Evolutionary conservation across 1,140 invertebrate genomes (phyloP), one percentile per base, ranked within the genome.

Genomic region (Aphelenchoides fujianensis): DNA sequence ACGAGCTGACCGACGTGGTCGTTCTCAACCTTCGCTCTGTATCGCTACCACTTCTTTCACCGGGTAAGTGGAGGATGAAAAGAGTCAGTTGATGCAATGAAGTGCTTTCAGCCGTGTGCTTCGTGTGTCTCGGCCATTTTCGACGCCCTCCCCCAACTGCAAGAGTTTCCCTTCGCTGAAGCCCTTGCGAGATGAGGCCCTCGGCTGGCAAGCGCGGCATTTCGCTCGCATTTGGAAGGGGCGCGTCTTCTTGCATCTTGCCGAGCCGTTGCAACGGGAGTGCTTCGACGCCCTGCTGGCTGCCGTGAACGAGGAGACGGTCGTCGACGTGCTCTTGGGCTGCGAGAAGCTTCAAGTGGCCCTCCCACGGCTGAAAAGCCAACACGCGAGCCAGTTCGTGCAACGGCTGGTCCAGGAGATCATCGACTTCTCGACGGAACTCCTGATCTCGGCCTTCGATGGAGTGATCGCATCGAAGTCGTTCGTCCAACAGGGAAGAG

Each of bases 211-310:
- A 71, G 72, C 82, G 5, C 63, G 55, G 30, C 73, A 82, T 71
- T 82, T 82, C 61, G 59, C 78, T 31, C 75, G 82, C 3, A 84
- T 82, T 34, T 82, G 80, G 80, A 82, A 82, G 68, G 80, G 82
- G 12, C 79, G 82, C 0, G 70, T 84, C 0, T 82, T 82, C 67
- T 57, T 84, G 23, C 78, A 82, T 52, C 52, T 84, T 3, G 54
- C 64, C 53, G 80, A 77, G 27, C 69, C 68, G 27, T 82, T 82
- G 82, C 80, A 82, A 68, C 71, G 76, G 35, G 75, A 75, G 53
- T 84, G 82, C 61, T 61, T 76, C 23, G 77, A 82, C 31, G 69
- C 75, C 7, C 66, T 82, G 16, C 68, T 82, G 12, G 53, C 72
- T 28, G 37, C 72, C 2, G 69, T 82, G 5, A 70, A 76, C 57